Base-by-base conservation (phyloP, 2,113 vertebrate genomes). In the Phyllostomus hastatus region DNA sequence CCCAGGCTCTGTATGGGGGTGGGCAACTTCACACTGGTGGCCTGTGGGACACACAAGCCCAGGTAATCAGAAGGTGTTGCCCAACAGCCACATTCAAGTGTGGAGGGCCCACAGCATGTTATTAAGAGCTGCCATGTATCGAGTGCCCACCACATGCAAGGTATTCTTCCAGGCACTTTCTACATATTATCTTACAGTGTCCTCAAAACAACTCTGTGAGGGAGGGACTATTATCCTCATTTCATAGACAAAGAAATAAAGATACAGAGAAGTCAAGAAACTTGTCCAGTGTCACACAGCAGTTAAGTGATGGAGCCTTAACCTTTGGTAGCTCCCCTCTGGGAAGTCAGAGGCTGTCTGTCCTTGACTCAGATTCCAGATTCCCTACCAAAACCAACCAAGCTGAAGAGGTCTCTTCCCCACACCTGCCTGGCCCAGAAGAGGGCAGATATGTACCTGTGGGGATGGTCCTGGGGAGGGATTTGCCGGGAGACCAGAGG, bases 401-500 rank as follows among this genome's bases (percentile, higher is more conserved):
- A 28, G n/a, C 50, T 33, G 10, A 61, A 43, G 80, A 79, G 24
- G 38, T 12, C 59, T 28, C 75, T 76, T 72, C 67, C 89, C 89
- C 16, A 22, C 38, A 22, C 73, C 38, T 46, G 64, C 38, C 88
- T 64, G 16, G 31, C 22, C 72, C 88, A 57, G 14, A 16, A 54
- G 33, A 67, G 72, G 48, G 54, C 26, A 88, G 79, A 72, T 16
- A 20, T 67, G 64, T 97, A 99, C 99, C 99, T 99, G 99, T 26
- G 97, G 97, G 0, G 98, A 88, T 0, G 97, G 91, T 57, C 96
- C 97, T 0, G 98, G 75, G 6, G 98, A 38, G 10, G 98, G 97
- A 3, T 98, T 97, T 43, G 98, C 98, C 9, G 99, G 98, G 85
- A 99, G 97, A 91, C 98, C 98, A n/a, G 99, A 95, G 31, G 99